Conservation (phyloP, 2,797 vertebrate genomes). For the Schizothorax lantsangensis region DNA sequence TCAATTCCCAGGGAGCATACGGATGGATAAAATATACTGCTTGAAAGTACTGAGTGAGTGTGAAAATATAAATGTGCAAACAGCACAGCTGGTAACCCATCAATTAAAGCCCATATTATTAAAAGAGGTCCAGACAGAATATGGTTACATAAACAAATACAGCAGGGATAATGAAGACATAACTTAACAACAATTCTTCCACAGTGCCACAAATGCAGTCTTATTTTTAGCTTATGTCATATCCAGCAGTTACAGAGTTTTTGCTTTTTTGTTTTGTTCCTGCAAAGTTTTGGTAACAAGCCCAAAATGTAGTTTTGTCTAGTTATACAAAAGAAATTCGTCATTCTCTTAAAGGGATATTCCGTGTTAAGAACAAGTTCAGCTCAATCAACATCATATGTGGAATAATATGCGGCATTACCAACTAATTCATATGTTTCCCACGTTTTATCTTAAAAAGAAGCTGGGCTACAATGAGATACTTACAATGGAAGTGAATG, state of each 20-base stretch:
- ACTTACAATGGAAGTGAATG: neutral
- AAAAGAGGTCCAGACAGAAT: conserved; percentile 21
- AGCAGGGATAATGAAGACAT: conserved; percentile 9
- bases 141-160: conserved; percentile 7
- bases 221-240: neutral
- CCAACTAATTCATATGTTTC: neutral
- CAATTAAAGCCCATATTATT: neutral
- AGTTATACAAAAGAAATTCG: neutral
- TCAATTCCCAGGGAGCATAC: neutral
- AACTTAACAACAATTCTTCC: neutral
- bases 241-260: neutral
- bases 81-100: neutral
- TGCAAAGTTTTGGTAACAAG: neutral
- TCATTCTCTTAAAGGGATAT: neutral
- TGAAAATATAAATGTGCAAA: neutral
- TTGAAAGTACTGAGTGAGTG: neutral
- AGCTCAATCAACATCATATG: neutral
- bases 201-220: conserved; percentile 1
- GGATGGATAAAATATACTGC: neutral
- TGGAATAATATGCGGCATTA: neutral
- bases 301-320: neutral
- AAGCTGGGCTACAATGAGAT: neutral
- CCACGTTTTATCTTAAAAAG: neutral
- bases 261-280: too few relatives aligned
- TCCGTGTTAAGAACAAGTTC: neutral